A percentile compares a stretch with the other conserved stretches of the same genome.
Evolutionary conservation across 2,113 vertebrate species (phyloP).

Genomic region (Ahaetulla prasina): DNA sequence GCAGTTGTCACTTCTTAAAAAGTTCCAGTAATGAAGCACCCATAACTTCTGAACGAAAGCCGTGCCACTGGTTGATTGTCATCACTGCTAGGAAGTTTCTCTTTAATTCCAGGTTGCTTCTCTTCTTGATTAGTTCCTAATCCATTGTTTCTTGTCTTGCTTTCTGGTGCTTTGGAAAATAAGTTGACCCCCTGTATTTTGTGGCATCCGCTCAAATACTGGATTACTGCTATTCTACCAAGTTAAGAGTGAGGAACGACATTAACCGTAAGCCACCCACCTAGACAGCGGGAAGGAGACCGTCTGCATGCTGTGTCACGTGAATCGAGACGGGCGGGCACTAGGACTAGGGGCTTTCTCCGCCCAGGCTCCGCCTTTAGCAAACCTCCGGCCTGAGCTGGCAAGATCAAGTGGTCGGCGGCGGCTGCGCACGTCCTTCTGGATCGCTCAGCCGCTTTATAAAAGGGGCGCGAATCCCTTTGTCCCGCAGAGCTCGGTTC

Average conservation of each 20-base stretch:
- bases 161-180: neutral
- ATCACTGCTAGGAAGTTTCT: neutral
- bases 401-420: neutral
- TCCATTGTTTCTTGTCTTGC: neutral
- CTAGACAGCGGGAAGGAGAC: too few relatives aligned
- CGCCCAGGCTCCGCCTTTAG: neutral
- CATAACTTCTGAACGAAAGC: neutral
- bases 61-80: neutral
- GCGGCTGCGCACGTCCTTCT: neutral
- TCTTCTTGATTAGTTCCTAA: neutral
- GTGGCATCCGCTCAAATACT: neutral
- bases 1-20: neutral
- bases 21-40: neutral
- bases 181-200: neutral
- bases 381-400: neutral
- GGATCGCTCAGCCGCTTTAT: neutral
- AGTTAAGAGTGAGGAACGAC: neutral
- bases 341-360: neutral
- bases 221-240: neutral
- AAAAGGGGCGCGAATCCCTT: neutral
- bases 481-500: slow-evolving; percentile 14
- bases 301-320: neutral
- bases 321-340: neutral
- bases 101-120: neutral
- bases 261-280: too few relatives aligned